These are phyloP conservation scores for Scophthalmus maximus DNA, from an alignment of 2,113 vertebrate genomes.

Conservation along the genomic window DNA sequence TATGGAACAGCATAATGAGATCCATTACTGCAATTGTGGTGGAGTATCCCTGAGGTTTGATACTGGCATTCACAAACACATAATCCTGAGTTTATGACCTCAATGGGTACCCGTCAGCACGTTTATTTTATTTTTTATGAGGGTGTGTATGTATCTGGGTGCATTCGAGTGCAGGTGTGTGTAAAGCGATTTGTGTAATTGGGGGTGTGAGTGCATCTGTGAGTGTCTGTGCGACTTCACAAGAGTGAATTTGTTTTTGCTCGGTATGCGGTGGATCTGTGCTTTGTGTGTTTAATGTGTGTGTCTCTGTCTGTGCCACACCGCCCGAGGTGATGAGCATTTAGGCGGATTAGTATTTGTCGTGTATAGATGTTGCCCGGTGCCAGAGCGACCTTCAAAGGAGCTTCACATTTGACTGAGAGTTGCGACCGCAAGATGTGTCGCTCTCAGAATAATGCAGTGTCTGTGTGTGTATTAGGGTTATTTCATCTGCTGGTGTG, in stretches of 20 bases:
- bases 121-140: slow-evolving; percentile 10
- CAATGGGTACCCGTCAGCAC: slow-evolving; percentile 9
- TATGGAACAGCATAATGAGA: slow-evolving; percentile 51
- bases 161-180: not conserved
- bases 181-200: not conserved
- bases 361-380: slow-evolving; percentile 18
- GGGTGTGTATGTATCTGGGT: not conserved
- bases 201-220: not conserved
- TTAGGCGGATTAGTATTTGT: slow-evolving; percentile 52
- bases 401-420: slow-evolving; percentile 26
- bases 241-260: not conserved
- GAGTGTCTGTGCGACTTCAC: not conserved
- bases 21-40: slow-evolving; percentile 50
- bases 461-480: slow-evolving; percentile 23
- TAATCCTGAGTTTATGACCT: slow-evolving; percentile 34
- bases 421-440: slow-evolving; percentile 33
- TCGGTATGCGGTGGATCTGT: not conserved
- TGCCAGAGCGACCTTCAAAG: slow-evolving; percentile 47
- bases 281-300: slow-evolving; percentile 4
- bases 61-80: slow-evolving; percentile 35
- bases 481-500: slow-evolving; percentile 33
- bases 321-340: slow-evolving; percentile 16
- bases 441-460: slow-evolving; percentile 15
- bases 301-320: not conserved
- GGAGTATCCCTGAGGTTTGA: slow-evolving; percentile 34